Conservation (phyloP, 2,888 invertebrate genomes). For the Morinoia aosen region DNA sequence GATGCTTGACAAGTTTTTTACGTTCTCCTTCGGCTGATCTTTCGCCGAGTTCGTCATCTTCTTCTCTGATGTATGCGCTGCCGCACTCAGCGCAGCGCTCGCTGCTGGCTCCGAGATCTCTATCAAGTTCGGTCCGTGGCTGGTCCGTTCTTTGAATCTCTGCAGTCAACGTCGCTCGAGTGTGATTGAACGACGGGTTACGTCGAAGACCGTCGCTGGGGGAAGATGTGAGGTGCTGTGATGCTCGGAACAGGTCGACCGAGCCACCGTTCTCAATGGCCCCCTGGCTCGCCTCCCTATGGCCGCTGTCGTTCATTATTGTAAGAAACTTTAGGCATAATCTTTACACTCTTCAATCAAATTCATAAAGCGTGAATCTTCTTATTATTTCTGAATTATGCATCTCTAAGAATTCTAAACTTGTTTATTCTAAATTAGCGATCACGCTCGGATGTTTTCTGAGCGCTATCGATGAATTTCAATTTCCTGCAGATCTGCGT, state of each 20-base stretch:
- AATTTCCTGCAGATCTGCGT: background rate
- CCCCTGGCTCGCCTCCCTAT: background rate
- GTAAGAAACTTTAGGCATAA: background rate
- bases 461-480: background rate
- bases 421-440: background rate
- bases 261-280: background rate
- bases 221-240: background rate
- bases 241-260: background rate
- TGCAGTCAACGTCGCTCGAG: background rate
- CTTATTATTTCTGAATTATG: background rate
- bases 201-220: background rate
- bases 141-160: background rate
- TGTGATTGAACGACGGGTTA: background rate
- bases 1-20: conserved; percentile 8
- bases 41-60: background rate
- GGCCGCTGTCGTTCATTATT: background rate
- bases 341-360: background rate
- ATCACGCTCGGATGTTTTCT: background rate
- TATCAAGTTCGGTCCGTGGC: background rate
- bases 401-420: background rate
- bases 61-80: background rate
- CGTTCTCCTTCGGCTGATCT: background rate
- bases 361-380: background rate
- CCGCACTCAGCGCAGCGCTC: background rate
- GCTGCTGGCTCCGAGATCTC: background rate